Evolutionary conservation across 1,140 invertebrate genomes (phyloP).

Genomic region (Lordiphosa stackelbergi): DNA sequence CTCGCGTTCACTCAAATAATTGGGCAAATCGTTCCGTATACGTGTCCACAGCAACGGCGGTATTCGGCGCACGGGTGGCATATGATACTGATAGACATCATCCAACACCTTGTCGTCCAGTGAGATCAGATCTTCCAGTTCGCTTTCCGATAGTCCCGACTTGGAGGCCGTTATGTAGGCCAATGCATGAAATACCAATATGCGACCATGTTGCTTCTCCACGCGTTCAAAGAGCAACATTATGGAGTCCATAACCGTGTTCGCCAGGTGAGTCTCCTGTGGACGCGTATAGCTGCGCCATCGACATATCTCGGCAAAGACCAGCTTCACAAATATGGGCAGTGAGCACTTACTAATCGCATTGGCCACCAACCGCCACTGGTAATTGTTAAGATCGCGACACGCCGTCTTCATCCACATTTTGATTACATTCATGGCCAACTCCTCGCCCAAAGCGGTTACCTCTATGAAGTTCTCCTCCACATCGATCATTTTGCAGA

Average conservation of each 20-base stretch:
- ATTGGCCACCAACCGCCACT: constrained; percentile 96
- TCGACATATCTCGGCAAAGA: constrained; percentile 96
- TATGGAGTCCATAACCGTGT: constrained; percentile 97
- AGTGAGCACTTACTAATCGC: constrained; percentile 95
- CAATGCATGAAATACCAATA: constrained; percentile 94
- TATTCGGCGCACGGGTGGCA: constrained; percentile 95
- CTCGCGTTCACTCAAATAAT: constrained; percentile 96
- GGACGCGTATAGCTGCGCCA: constrained; percentile 98
- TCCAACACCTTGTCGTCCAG: constrained; percentile 96
- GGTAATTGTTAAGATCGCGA: constrained; percentile 92
- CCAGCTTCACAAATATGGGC: constrained; percentile 97
- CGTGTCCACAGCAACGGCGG: constrained; percentile 97
- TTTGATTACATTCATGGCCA: constrained; percentile 95
- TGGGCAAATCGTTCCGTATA: constrained; percentile 95
- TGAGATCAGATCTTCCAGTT: constrained; percentile 96
- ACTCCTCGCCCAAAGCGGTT: constrained; percentile 91
- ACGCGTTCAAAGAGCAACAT: constrained; percentile 97
- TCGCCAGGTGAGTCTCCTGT: constrained; percentile 93
- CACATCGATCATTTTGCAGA: constrained; percentile 92
- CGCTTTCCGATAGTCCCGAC: constrained; percentile 94
- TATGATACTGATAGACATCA: constrained; percentile 98
- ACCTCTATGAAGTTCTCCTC: constrained; percentile 96
- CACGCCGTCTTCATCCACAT: constrained; percentile 96
- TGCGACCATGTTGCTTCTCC: constrained; percentile 95
- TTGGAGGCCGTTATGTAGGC: constrained; percentile 96